Evolutionary conservation across 2,888 invertebrate genomes (phyloP).

Genomic region (Anaspis maculata): DNA sequence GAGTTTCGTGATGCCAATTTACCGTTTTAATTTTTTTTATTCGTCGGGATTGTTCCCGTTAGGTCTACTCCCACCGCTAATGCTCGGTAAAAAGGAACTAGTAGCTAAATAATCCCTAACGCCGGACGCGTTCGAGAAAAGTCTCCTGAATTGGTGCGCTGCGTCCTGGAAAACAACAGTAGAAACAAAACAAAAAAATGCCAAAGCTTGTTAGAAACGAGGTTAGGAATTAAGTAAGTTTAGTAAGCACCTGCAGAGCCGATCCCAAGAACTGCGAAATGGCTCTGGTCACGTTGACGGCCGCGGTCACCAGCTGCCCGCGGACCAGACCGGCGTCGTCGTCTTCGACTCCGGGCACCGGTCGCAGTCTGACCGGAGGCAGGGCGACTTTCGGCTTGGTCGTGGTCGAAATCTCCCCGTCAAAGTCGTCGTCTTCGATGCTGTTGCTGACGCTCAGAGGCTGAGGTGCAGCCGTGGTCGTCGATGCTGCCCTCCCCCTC

Average conservation of each 20-base stretch:
- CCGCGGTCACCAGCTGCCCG: constrained; percentile 57
- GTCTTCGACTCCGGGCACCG: constrained; percentile 35
- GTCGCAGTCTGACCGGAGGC: constrained; percentile 36
- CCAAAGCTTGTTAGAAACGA: not conserved
- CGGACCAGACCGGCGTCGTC: constrained; percentile 33
- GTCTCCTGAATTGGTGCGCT: constrained; percentile 27
- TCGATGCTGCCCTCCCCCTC: constrained; percentile 11
- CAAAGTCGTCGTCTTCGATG: constrained; percentile 11
- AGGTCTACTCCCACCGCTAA: constrained; percentile 6
- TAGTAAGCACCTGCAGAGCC: constrained; percentile 59
- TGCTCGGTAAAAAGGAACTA: constrained; percentile 15
- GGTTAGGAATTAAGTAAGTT: not conserved
- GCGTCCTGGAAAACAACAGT: constrained; percentile 28
- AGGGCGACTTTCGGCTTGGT: constrained; percentile 22
- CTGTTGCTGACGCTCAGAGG: constrained; percentile 20
- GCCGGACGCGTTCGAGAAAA: too few relatives aligned
- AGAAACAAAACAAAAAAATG: constrained; percentile 2
- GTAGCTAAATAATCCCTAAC: too few relatives aligned
- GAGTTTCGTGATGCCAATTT: not conserved
- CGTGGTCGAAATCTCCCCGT: constrained; percentile 15
- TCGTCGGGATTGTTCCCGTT: not conserved
- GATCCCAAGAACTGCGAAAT: constrained; percentile 71
- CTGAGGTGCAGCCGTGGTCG: constrained; percentile 20
- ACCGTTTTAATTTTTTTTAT: not conserved
- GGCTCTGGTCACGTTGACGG: constrained; percentile 67